Percentiles rank a stretch among this genome's conserved stretches.
phyloP scores from a whole-genome alignment of 2,113 vertebrate species.

The Dasyprocta punctata region DNA sequence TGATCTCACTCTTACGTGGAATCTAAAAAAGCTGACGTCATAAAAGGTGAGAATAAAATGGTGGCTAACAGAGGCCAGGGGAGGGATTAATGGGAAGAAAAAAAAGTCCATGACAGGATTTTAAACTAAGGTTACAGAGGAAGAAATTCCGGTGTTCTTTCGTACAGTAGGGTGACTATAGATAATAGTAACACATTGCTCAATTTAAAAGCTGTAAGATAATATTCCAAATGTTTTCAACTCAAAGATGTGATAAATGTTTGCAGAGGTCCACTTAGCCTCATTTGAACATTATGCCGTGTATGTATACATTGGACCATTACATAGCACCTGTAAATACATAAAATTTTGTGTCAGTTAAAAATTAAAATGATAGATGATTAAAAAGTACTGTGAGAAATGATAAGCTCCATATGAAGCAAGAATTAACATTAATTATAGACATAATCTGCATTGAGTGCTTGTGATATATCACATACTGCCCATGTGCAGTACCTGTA shows the following conservation, averaged over 20 bases:
- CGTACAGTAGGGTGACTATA: background rate
- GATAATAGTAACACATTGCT: background rate
- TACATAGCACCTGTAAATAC: background rate
- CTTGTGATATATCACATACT: background rate
- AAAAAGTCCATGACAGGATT: background rate
- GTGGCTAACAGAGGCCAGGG: background rate
- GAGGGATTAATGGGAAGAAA: background rate
- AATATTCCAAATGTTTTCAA: background rate
- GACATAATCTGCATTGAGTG: background rate
- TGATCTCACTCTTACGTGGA: background rate
- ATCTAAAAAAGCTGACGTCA: background rate
- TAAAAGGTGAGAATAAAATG: background rate
- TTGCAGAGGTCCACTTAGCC: background rate
- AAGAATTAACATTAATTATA: background rate
- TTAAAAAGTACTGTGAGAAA: background rate
- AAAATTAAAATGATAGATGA: background rate
- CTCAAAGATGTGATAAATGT: background rate
- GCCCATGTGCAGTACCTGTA: background rate
- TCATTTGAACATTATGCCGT: background rate
- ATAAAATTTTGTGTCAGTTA: background rate
- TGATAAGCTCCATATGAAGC: background rate
- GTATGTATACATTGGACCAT: background rate
- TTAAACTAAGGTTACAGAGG: background rate
- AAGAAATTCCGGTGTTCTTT: background rate
- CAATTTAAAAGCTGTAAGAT: background rate